Base-by-base conservation (phyloP, 2,113 vertebrate genomes). In the Brachyhypopomus gauderio region DNA sequence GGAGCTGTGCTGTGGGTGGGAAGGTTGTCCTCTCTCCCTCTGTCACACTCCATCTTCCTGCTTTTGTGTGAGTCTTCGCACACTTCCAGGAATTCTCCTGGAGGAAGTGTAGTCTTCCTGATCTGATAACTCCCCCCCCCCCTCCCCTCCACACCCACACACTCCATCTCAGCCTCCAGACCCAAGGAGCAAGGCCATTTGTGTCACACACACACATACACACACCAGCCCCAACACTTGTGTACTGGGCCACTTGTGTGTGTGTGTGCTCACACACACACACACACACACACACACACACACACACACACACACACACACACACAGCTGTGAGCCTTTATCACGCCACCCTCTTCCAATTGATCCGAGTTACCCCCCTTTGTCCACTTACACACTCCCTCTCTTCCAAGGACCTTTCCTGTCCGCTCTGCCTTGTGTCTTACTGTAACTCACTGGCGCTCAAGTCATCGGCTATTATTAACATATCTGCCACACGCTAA, bases 11-110 rank as follows among this genome's bases (percentile, higher is more conserved):
- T 25, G 14, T 11, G 20, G 19, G 20, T 62, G 62, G 48, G 17
- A 48, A 55, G 75, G 25, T 41, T 23, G 27, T n/a, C 75, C 79
- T 77, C 36, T 63, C 69, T 58, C 81, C 76, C 81, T 76, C 82
- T 59, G 79, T 86, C 85, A 86, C 85, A 85, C 77, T 83, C 25
- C 5, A 63, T 72, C 89, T 93, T 94, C 92, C 93, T 86, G 87
- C 86, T 89, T 93, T 94, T 93, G 92, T 93, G 87, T 87, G 67
- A 83, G 78, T 80, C 83, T 38, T 87, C 86, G 81, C 86, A 85
- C 85, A 75, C 86, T 93, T 94, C 93, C 93, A 90, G 91, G 92
- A 93, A 94, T 94, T 94, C 89, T 92, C 80, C 80, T 3, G 73
- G 83, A 88, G 91, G 92, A 93, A 92, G 87, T 71, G 75, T 60